Base-by-base conservation (phyloP, 1,140 invertebrate species). In the Protaetia brevitarsis region DNA sequence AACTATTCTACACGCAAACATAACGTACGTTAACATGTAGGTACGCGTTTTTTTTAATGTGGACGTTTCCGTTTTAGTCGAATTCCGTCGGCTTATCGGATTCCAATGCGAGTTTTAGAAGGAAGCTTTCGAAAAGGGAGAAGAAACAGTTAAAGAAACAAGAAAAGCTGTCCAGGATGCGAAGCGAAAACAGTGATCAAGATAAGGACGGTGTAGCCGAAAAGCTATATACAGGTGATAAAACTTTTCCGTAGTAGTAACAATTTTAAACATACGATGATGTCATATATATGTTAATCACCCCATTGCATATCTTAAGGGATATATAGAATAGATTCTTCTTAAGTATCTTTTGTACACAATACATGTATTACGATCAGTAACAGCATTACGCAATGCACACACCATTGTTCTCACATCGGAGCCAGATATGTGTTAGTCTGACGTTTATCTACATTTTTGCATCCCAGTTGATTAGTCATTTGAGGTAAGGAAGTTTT, bases 131-230 rank as follows among this genome's bases (percentile, higher is more conserved):
- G n/a, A 99, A 98, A 82, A 84, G 97, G 58, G 97, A 99, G 77
- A 99, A 98, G 81, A 99, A 99, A 77, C 95, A 98, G 77, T 86
- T 96, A 76, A 98, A 98, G 80, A 99, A 98, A 76, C 93, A 96
- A 77, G 95, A 98, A 74, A 97, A 98, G 82, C 81, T 96, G 59
- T 89, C 91, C 23, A 83, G 92, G 78, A 80, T 92, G 65, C 92
- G 93, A 82, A 90, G 88, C 66, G 90, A 92, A 70, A 87, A 89
- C 65, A 88, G 82, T 59, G 80, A 87, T 37, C 86, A 93, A 63
- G 91, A 93, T 68, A 90, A 93, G 75, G 92, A 93, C 74, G 90
- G 90, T 64, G 92, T 96, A 13, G 94, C 94, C 0, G 94, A 95
- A 76, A 96, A 95, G 82, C 81, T 97, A 41, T 97, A 97, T 73